Percentiles rank a stretch among this genome's conserved stretches.
phyloP scores from a whole-genome alignment of 2,797 vertebrate genomes.

The Sebastolobus alascanus region DNA sequence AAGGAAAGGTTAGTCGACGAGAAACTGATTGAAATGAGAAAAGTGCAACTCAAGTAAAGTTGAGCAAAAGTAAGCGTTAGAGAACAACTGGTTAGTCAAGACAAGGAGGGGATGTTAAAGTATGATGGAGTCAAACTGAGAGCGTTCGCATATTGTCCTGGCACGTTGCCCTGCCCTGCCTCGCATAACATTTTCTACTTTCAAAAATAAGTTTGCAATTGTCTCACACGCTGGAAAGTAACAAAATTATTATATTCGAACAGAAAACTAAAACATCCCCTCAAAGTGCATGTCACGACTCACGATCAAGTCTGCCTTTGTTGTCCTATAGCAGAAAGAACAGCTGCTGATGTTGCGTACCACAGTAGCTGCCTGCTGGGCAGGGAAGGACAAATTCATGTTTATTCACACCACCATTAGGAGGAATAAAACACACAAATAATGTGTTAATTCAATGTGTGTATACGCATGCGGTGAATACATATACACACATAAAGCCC shows the following conservation, averaged over 20 bases:
- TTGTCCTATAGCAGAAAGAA: slow-evolving; percentile 51
- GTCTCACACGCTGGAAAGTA: slow-evolving; percentile 19
- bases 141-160: not conserved
- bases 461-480: slow-evolving; percentile 10
- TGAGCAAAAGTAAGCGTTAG: slow-evolving; percentile 17
- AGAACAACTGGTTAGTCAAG: slow-evolving; percentile 8
- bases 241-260: slow-evolving; percentile 1
- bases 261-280: slow-evolving; percentile 17
- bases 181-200: not conserved
- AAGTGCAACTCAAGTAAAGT: slow-evolving; percentile 34
- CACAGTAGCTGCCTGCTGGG: slow-evolving; percentile 54
- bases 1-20: slow-evolving; percentile 28
- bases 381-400: slow-evolving; percentile 59
- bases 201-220: slow-evolving; percentile 14
- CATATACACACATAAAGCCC: slow-evolving; percentile 17
- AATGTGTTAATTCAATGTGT: slow-evolving; percentile 22
- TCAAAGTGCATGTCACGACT: slow-evolving; percentile 26
- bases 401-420: slow-evolving; percentile 60
- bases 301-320: slow-evolving; percentile 37
- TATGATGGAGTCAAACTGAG: not conserved
- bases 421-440: slow-evolving; percentile 26
- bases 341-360: slow-evolving; percentile 54
- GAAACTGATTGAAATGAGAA: slow-evolving; percentile 27
- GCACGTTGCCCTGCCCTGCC: not conserved
- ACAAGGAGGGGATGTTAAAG: not conserved